Base-by-base conservation (phyloP, 30 jellyfish, hydroid and myxozoan genomes). In the Morbakka virulenta region DNA sequence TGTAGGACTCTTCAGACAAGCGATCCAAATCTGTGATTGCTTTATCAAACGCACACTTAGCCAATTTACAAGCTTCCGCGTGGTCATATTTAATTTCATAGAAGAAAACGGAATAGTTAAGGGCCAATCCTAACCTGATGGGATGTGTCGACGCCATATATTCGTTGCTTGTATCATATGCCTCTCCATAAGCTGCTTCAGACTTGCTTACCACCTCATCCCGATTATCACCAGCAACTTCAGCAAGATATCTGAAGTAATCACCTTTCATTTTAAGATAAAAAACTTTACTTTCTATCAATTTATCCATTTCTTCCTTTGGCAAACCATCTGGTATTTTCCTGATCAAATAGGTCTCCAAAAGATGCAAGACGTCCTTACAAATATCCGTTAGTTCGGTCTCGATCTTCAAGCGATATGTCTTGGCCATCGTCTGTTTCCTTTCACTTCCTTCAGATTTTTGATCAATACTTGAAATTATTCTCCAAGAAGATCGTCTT, bases 201-300 rank as follows among this genome's bases (percentile, higher is more conserved):
- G 98, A 95, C 51, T 70, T 53, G 41, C 47, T 34, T 28, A 90
- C 83, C 49, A 90, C 97, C 0, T 70, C 74, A 0, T 72, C 70
- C 63, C 68, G 69, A n/a, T 53, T 88, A 1, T 52, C 76, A 31
- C 74, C 21, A 49, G 91, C 93, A 50, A 93, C 99, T 67, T 93
- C 99, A 20, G 96, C 99, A 27, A 93, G 72, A 77, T 93, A 93
- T 26, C 99, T 57, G 91, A 64, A 86, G 86, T 93, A 93, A 64
- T 93, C 99, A 1, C 99, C 99, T 47, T 93, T 84, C 99, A 93
- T 93, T 77, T 93, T 93, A 71, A 93, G 81, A 35, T 87, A 93
- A 84, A 93, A 93, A 4, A 93, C 99, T 24, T 86, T 89, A 0
- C 95, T 81, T 33, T 90, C 98, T 6, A 74, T 67, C 27, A 62